Evolutionary conservation across 1,140 invertebrate genomes (phyloP).

Genomic region (Bombus confusus): DNA sequence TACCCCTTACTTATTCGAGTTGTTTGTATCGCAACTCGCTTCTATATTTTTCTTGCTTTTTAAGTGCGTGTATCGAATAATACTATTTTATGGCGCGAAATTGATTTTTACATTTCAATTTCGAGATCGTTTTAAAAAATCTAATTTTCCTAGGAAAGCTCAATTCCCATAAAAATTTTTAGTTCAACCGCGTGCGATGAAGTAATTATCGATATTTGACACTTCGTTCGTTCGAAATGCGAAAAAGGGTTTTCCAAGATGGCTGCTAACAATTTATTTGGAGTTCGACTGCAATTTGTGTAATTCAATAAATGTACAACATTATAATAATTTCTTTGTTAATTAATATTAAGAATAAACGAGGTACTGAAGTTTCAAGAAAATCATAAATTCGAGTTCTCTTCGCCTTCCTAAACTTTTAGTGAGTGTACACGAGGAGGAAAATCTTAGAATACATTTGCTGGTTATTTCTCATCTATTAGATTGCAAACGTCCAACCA

Average conservation of each 20-base stretch:
- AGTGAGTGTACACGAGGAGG: background rate
- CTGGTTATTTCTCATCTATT: constrained; percentile 39
- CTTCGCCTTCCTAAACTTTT: background rate
- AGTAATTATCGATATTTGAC: constrained; percentile 46
- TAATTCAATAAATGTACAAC: constrained; percentile 13
- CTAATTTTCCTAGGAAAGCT: background rate
- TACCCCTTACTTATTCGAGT: constrained; percentile 33
- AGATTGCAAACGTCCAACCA: background rate
- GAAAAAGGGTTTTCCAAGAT: constrained; percentile 60
- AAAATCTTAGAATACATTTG: constrained; percentile 39
- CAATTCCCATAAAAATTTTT: constrained; percentile 2
- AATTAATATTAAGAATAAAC: background rate
- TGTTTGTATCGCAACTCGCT: constrained; percentile 15
- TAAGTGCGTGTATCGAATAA: constrained; percentile 33
- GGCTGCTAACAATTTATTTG: constrained; percentile 31
- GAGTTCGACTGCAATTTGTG: constrained; percentile 3
- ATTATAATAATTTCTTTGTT: background rate
- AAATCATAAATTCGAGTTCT: background rate
- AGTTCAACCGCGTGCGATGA: background rate
- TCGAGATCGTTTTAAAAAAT: constrained; percentile 5
- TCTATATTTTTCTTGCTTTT: constrained; percentile 37
- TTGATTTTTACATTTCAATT: constrained; percentile 14
- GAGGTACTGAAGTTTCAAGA: background rate
- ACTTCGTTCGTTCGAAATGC: constrained; percentile 50
- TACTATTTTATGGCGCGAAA: constrained; percentile 41